A percentile compares a stretch with the other conserved stretches of the same genome.
phyloP scores from a whole-genome alignment of 2,113 vertebrate species.

The Butorides virescens region DNA sequence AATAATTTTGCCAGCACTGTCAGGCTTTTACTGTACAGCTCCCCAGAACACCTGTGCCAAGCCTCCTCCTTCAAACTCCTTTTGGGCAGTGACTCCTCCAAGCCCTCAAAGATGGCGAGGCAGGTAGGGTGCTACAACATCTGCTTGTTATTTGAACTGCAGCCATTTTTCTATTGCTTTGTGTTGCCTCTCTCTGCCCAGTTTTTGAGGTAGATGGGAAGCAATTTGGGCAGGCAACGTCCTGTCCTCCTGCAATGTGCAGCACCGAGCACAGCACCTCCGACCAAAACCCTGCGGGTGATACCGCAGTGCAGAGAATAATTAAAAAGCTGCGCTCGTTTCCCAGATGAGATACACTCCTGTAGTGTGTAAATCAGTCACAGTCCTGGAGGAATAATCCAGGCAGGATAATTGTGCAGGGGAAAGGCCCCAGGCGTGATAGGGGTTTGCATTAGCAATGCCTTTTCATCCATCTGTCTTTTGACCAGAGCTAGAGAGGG shows the following conservation, averaged over 20 bases:
- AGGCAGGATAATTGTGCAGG: constrained; percentile 39
- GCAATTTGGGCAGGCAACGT: not conserved
- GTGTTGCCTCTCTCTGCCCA: not conserved
- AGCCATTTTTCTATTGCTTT: not conserved
- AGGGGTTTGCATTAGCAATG: constrained; percentile 55
- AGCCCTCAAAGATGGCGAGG: not conserved
- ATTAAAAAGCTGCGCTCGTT: constrained; percentile 22
- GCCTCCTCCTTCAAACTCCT: not conserved
- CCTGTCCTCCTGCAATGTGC: not conserved
- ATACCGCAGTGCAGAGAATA: not conserved
- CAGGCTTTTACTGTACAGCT: not conserved
- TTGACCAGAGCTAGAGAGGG: constrained; percentile 47
- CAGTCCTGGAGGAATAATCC: constrained; percentile 57
- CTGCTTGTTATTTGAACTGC: not conserved
- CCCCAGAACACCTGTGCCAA: not conserved
- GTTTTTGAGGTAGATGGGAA: not conserved
- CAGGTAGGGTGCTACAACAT: not conserved
- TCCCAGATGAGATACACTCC: constrained; percentile 39
- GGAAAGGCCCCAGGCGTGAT: constrained; percentile 51
- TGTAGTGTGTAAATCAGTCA: constrained; percentile 63
- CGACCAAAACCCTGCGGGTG: not conserved
- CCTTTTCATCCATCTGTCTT: constrained; percentile 64
- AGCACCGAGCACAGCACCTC: not conserved
- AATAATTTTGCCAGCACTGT: not conserved
- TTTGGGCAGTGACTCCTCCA: not conserved